Evolutionary conservation across 35 echinoderm and acorn worm genomes (phyloP).

Genomic region (Diadema setosum): DNA sequence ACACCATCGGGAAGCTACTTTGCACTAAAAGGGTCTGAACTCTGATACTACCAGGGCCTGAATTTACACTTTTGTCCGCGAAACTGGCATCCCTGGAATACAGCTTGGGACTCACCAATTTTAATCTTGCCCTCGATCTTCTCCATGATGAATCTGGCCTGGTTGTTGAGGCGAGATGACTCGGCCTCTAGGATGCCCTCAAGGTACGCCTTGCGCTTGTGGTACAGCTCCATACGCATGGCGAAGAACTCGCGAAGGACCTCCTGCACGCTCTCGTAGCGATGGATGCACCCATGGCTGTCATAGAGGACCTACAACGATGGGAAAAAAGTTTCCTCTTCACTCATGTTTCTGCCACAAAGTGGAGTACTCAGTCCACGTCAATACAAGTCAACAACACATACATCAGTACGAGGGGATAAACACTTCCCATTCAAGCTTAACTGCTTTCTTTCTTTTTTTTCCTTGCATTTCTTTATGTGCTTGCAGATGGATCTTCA

Average conservation of each 20-base stretch:
- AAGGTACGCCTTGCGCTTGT: slow-evolving; percentile 56
- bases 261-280: slow-evolving; percentile 60
- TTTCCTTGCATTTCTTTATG: too few relatives aligned
- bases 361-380: too few relatives aligned
- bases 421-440: background rate
- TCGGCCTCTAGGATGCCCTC: slow-evolving; percentile 69
- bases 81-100: too few relatives aligned
- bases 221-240: slow-evolving; percentile 39
- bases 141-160: slow-evolving; percentile 86
- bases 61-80: too few relatives aligned
- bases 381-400: too few relatives aligned
- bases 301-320: slow-evolving; percentile 78
- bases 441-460: too few relatives aligned
- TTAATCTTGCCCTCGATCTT: slow-evolving; percentile 75
- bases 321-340: too few relatives aligned
- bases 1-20: too few relatives aligned
- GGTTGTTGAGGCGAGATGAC: slow-evolving; percentile 66
- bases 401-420: background rate
- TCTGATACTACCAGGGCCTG: too few relatives aligned
- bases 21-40: too few relatives aligned
- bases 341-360: too few relatives aligned
- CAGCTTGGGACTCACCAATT: slow-evolving; percentile 60
- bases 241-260: slow-evolving; percentile 70
- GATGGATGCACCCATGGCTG: slow-evolving; percentile 52
- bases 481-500: too few relatives aligned